These are phyloP conservation scores for Heterotilapia buettikoferi DNA, from an alignment of 2,113 vertebrate species.

Conservation along the genomic window DNA sequence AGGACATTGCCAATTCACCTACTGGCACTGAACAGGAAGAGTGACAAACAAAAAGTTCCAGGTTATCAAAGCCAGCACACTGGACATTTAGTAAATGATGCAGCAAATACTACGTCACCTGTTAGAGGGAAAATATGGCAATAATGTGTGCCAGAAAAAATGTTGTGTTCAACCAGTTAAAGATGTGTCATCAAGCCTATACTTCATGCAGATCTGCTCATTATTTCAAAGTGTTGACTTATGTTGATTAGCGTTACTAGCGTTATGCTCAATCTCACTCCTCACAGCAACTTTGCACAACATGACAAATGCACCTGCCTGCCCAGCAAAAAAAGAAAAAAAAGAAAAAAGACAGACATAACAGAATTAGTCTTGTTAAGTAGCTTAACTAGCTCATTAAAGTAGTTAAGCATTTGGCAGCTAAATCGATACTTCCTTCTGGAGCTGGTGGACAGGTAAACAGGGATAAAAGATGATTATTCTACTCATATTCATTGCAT, in stretches of 20 bases:
- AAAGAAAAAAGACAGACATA: neutral
- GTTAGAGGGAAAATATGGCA: neutral
- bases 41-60: neutral
- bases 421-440: neutral
- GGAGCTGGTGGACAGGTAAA: neutral
- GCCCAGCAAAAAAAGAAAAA: neutral
- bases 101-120: neutral
- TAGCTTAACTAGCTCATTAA: neutral
- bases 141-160: neutral
- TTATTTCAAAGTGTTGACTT: neutral
- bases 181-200: neutral
- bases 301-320: neutral
- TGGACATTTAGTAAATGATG: neutral
- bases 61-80: neutral
- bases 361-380: neutral
- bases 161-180: neutral
- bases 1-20: neutral
- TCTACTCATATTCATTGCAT: neutral
- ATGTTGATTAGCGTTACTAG: neutral
- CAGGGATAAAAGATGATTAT: neutral
- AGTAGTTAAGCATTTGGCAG: neutral
- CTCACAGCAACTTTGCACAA: neutral
- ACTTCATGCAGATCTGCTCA: neutral
- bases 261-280: neutral
- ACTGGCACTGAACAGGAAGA: neutral